phyloP scores from a whole-genome alignment of 92 coral and sea anemone genomes.

The Pocillopora grandis region DNA sequence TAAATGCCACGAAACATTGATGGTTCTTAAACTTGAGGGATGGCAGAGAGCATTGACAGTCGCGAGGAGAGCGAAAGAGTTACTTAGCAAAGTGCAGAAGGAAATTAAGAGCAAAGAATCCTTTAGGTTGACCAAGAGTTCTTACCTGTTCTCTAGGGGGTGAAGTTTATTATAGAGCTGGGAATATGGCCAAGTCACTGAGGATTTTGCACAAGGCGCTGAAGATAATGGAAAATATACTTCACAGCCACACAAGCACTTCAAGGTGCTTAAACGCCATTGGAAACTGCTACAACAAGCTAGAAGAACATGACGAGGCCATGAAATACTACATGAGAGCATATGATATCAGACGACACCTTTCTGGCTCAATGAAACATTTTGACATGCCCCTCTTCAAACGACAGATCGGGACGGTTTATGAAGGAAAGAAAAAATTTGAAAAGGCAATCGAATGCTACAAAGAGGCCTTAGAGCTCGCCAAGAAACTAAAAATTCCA shows the following conservation, averaged over 20 bases:
- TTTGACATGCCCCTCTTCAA: no score
- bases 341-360: slow-evolving; percentile 45
- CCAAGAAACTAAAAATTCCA: no score
- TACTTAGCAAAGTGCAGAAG: no score
- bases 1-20: slow-evolving; percentile 41
- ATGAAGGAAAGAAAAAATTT: no score
- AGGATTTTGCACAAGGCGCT: neutral
- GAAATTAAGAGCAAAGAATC: no score
- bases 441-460: no score
- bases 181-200: slow-evolving; percentile 24
- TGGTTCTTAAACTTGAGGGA: neutral
- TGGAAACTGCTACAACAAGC: slow-evolving; percentile 50
- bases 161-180: slow-evolving; percentile 2
- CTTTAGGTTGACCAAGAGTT: no score
- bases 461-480: no score
- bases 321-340: slow-evolving; percentile 40
- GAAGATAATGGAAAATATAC: slow-evolving; percentile 22
- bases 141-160: slow-evolving; percentile 23
- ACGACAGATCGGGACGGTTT: no score
- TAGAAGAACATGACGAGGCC: slow-evolving; percentile 28
- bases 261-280: slow-evolving; percentile 55
- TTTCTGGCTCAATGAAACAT: no score
- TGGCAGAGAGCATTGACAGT: no score
- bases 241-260: slow-evolving; percentile 54
- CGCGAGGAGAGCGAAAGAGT: no score